phyloP scores from a whole-genome alignment of 2,888 invertebrate species.

The Cryptus armator region DNA sequence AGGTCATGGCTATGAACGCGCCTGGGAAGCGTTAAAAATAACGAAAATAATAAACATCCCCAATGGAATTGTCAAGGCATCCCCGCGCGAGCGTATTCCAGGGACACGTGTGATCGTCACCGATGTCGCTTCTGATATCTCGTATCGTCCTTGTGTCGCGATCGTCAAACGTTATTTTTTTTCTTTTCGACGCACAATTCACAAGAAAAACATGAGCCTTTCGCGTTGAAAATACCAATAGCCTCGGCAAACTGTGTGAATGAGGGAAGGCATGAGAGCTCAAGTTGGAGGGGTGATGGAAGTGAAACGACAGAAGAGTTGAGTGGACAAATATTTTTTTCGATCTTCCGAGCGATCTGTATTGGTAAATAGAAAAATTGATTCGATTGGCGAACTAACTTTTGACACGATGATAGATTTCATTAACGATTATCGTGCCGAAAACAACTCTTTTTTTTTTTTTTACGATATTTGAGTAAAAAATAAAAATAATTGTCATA shows the following conservation, averaged over 20 bases:
- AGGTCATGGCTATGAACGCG: not conserved
- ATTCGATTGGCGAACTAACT: not conserved
- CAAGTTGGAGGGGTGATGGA: not conserved
- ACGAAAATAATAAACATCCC: conserved; percentile 3
- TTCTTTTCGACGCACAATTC: conserved; percentile 1
- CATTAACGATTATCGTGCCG: not conserved
- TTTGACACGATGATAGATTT: not conserved
- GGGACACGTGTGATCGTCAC: not conserved
- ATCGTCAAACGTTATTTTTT: conserved; percentile 9
- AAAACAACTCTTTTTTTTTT: not conserved
- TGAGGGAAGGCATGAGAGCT: not conserved
- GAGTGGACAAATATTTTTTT: not conserved
- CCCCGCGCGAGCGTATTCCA: not conserved
- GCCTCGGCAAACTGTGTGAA: not conserved
- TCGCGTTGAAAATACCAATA: not conserved
- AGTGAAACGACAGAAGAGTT: not conserved
- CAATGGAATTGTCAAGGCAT: not conserved
- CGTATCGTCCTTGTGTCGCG: not conserved
- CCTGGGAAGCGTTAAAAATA: conserved; percentile 7
- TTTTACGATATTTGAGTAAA: not conserved
- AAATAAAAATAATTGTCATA: not conserved
- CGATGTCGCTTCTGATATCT: conserved; percentile 15
- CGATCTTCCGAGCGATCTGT: not conserved
- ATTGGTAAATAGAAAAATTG: not conserved
- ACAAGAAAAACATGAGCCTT: not conserved